Evolutionary conservation across 1,140 invertebrate species (phyloP).

Genomic region (Eurytemora carolleeae): DNA sequence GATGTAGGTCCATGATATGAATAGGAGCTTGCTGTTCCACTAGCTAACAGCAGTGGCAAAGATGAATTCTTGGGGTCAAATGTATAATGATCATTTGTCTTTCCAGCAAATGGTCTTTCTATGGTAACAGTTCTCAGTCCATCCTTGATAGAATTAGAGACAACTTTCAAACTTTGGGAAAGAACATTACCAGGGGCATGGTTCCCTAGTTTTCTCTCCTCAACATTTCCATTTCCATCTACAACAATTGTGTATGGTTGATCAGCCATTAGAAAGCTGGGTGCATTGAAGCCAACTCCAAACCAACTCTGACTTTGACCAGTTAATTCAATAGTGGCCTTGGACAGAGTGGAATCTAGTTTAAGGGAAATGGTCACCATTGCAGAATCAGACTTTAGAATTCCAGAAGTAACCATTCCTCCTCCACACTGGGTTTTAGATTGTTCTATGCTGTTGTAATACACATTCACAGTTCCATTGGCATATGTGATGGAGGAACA

Average conservation of each 20-base stretch:
- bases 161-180: not conserved
- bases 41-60: not conserved
- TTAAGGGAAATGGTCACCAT: not conserved
- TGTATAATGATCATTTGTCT: not conserved
- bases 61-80: not conserved
- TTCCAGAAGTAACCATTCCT: not conserved
- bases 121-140: not conserved
- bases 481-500: not conserved
- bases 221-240: not conserved
- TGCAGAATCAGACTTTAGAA: not conserved
- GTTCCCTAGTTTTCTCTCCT: not conserved
- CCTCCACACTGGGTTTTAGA: not conserved
- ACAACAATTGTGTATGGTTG: not conserved
- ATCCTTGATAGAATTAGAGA: not conserved
- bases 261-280: not conserved
- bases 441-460: not conserved
- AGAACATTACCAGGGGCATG: not conserved
- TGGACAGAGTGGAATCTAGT: not conserved
- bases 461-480: not conserved
- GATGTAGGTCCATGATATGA: not conserved
- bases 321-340: not conserved
- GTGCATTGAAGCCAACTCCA: not conserved
- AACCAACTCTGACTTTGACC: not conserved
- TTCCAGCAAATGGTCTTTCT: not conserved
- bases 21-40: not conserved